Evolutionary conservation across 2,797 vertebrate species (phyloP), one percentile per base, ranked within the genome.

Genomic region (Microcaecilia unicolor): DNA sequence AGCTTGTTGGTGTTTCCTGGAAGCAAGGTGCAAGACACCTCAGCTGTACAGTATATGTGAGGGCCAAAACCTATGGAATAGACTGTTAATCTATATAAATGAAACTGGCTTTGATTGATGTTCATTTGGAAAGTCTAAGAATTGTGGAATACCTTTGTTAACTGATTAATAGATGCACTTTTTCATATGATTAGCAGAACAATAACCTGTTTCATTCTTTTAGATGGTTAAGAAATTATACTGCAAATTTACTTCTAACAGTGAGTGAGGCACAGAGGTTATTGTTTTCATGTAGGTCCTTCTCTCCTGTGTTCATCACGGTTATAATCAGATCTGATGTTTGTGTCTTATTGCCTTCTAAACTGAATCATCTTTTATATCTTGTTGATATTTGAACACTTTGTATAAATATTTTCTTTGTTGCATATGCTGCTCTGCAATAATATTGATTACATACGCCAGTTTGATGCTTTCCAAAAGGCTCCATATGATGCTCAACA

Each of bases 131-230:
- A 12, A 16, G 41, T 16, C 8, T 8, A 31, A 17, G 26, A 28
- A 3, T 4, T 32, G 33, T 1, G 13, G 21, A 38, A 7, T 5
- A 14, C 4, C 6, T 37, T 13, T 17, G 8, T 19, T 34, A 22
- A 3, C 14, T 0, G 0, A 2, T 8, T 13, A 42, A n/a, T 25
- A 43, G 31, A 10, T 11, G 22, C 42, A 4, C 3, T 2, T 8
- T 15, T 17, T 38, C 11, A 28, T 25, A 28, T 15, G 24, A 32
- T 28, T 34, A 13, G 10, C 38, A 37, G 2, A 34, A 37, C 31
- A 17, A 4, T 22, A 21, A 15, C 16, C 8, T 28, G 17, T 10
- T 38, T 20, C 22, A 41, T 14, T 14, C 30, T 21, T 31, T 39
- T 4, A 4, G 28, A 9, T 4, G 37, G 15, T 9, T 6, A 7